Percentiles rank a stretch among this genome's conserved stretches.
These are phyloP conservation scores for Stomatorhinus ivindoensis DNA, from an alignment of 2,113 vertebrate genomes.

Conservation along the genomic window DNA sequence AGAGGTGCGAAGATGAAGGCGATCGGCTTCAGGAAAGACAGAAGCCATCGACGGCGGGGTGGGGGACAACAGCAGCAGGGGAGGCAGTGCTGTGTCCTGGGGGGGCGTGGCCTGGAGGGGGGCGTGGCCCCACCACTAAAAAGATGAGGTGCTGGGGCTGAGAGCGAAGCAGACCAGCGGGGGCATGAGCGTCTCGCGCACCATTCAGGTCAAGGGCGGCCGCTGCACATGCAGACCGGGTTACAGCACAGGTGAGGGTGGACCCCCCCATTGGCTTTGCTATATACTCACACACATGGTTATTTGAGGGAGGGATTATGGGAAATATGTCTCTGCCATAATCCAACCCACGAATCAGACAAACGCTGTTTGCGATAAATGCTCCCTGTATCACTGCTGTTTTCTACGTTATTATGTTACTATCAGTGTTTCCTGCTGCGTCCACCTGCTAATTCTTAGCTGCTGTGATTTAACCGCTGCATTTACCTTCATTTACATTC, in stretches of 20 bases:
- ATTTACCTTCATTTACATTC: neutral
- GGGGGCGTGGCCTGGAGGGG: too few species aligned
- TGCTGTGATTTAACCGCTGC: neutral
- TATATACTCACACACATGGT: slow-evolving; percentile 55
- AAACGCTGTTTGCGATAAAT: neutral
- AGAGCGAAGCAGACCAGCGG: neutral
- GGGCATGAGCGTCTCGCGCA: neutral
- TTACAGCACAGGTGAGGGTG: neutral
- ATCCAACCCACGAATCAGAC: neutral
- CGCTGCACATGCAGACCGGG: neutral
- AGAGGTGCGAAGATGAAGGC: neutral
- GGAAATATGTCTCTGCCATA: neutral
- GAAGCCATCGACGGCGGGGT: neutral
- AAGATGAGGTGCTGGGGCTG: neutral
- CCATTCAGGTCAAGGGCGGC: neutral
- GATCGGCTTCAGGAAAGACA: neutral
- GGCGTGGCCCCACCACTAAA: neutral
- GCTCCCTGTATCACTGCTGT: neutral
- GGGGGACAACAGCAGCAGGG: neutral
- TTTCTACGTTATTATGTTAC: neutral
- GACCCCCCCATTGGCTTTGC: neutral
- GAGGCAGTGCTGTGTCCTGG: neutral
- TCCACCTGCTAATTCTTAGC: neutral
- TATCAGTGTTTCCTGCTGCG: neutral
- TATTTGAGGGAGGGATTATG: neutral